Evolutionary conservation across 2,113 vertebrate species (phyloP), one percentile per base, ranked within the genome.

Genomic region (Brachyistius frenatus): DNA sequence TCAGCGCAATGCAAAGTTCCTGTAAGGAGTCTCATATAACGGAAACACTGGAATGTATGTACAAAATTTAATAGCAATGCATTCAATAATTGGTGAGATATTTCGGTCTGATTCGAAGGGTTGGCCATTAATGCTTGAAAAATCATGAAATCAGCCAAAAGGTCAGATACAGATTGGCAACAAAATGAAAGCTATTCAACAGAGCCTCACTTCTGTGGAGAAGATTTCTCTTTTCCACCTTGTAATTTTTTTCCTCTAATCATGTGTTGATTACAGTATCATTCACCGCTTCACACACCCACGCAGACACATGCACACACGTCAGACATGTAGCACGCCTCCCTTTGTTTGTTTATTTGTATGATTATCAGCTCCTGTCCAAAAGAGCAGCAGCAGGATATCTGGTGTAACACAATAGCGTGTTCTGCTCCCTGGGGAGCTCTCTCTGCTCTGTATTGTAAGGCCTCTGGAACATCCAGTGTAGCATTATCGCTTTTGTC

Each of bases 391-490:
- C 85, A 88, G 85, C 84, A 92, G 90, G 91, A 93, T 93, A 89
- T 92, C 91, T 94, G 88, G 85, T 92, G 90, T 88, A 93, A 92
- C 83, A 90, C 89, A 93, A 94, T 90, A 92, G 92, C 84, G 55
- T 76, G 64, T 57, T 74, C 72, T 65, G 78, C 70, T 86, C 86
- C 80, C 87, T 1, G 2, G 89, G 82, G 89, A 86, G 65, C 41
- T 6, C 67, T 32, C 55, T 71, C 70, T 49, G 62, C 64, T 69
- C 66, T 60, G 47, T 30, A 16, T 76, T 54, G 46, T 83, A 50
- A 82, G 69, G 49, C 74, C 49, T 63, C 80, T 78, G 60, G 52
- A 83, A 75, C 83, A 72, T 91, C 70, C 63, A 83, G 75, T n/a
- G 55, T 60, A 66, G 71, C 58, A 53, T 72, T 44, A 71, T 66